phyloP scores from a whole-genome alignment of 2,113 vertebrate genomes.

The Istiophorus platypterus region DNA sequence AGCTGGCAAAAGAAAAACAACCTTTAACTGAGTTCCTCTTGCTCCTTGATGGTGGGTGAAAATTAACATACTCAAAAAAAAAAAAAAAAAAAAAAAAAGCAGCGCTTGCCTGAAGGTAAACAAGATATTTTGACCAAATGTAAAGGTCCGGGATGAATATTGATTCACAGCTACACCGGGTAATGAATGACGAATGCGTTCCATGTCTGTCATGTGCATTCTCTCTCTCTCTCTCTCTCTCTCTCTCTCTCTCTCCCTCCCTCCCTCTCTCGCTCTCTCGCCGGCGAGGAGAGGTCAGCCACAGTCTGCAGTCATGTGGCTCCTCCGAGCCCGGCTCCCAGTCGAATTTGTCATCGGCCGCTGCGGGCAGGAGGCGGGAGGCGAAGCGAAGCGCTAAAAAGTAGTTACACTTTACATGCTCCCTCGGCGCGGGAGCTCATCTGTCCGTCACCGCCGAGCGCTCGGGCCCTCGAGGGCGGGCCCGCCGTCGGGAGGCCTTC shows the following conservation, averaged over 20 bases:
- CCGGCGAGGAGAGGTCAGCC: conserved; percentile 26
- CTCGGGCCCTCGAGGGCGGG: not conserved
- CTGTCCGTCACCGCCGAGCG: conserved; percentile 9
- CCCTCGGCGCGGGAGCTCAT: conserved; percentile 1
- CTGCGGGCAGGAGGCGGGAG: conserved; percentile 31
- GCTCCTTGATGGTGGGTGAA: not conserved
- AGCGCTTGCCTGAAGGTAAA: conserved; percentile 10
- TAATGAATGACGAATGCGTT: conserved; percentile 37
- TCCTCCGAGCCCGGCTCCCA: conserved; percentile 24
- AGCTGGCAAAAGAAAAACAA: not conserved
- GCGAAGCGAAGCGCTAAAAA: conserved; percentile 45
- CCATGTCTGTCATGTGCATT: conserved; percentile 12
- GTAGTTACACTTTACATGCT: conserved; percentile 43
- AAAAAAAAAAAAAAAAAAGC: conserved; percentile 8
- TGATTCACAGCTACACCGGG: not conserved
- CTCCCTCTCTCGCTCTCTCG: no score
- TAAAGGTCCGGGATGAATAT: conserved; percentile 16
- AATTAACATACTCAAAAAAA: conserved; percentile 34
- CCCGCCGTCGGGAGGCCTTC: not conserved
- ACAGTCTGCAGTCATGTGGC: not conserved
- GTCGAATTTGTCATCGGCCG: conserved; percentile 36
- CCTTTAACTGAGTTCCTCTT: not conserved
- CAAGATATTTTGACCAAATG: conserved; percentile 22
- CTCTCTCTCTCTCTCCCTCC: no score
- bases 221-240: no score